Base-by-base conservation (phyloP, 1,140 invertebrate species). In the Drosophila miranda region DNA sequence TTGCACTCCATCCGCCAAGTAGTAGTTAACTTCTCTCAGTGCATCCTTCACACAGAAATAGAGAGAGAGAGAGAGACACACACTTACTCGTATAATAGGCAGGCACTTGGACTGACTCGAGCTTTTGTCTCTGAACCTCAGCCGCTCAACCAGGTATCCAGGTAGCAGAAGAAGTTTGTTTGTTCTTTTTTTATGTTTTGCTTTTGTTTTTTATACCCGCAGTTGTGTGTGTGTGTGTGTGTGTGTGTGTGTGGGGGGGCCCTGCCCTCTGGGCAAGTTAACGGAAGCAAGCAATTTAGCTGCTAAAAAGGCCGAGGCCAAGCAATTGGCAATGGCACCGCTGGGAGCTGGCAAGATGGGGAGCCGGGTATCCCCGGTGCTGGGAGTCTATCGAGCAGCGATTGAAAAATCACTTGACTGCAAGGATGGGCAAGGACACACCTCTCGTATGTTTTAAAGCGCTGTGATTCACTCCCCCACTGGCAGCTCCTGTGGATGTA, bases 201-300 rank as follows among this genome's bases (percentile, higher is more conserved):
- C 43, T 45, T 23, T 34, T 50, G 42, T 49, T 60, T 58, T 58
- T 48, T 13, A 13, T 38, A 8, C 34, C 1, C 34, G 34, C 11
- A 38, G 34, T 5, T 38, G 34, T 11, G 3, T 38, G 34, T 38
- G 30, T 34, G 34, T 38, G 34, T 34, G 5, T 23, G 23, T 0
- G 23, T 38, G 34, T 38, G 30, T 34, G 34, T 38, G 34, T 28
- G 23, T 23, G 23, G 2, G 23, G 19, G 41, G 46, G 21, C 38
- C 11, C 43, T 50, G 62, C 77, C 82, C 82, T 14, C 41, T 68
- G 82, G 78, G 62, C 70, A 86, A 87, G 82, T 86, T 78, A 86
- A 82, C 82, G 82, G 82, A 86, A 86, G 82, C 78, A 58, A 74
- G 82, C 82, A 86, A 86, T 86, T 86, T 86, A 86, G 82, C 75